Base-by-base conservation (phyloP, 1,140 invertebrate genomes). In the Ridgeia piscesae region DNA sequence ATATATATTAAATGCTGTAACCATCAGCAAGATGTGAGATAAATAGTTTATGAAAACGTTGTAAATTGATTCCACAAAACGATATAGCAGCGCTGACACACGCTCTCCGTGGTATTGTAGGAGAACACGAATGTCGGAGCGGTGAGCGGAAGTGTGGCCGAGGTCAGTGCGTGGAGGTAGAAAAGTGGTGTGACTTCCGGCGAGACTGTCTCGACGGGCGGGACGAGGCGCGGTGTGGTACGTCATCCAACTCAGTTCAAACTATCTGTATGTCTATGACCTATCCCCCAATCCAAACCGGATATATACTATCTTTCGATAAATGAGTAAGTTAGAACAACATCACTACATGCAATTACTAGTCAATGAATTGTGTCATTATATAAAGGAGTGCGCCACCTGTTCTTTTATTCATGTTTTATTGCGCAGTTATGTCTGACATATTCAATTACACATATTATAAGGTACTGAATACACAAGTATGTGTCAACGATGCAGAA, bases 181-280 rank as follows among this genome's bases (percentile, higher is more conserved):
- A 93, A 0, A 93, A 93, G 31, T 96, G 96, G 95, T 96, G 96
- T 92, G 96, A 96, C 93, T 95, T 94, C 92, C 92, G 93, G 34
- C 93, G 94, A 4, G 96, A 97, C 92, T 97, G 96, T 94, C 94
- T 94, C 0, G 96, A 96, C 93, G 95, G 94, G 31, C 96, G 96
- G 0, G 96, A 97, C 92, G 96, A 97, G 92, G 93, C 91, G 31
- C 93, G 95, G 92, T 96, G 96, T 92, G 93, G 96, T 96, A 94
- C 95, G 94, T 94, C 91, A 77, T 42, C 42, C 4, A 42, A 42
- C 11, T 42, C 42, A 42, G 11, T 42, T 11, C 42, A 4, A 42
- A 4, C 42, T 42, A 42, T 2, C 14, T 77, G 58, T 21, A 77
- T 77, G 27, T n/a, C n/a, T 77, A 77, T 77, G 2, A 77, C 58